Evolutionary conservation across 2,113 vertebrate genomes (phyloP).

Genomic region (Acrocephalus arundinaceus): DNA sequence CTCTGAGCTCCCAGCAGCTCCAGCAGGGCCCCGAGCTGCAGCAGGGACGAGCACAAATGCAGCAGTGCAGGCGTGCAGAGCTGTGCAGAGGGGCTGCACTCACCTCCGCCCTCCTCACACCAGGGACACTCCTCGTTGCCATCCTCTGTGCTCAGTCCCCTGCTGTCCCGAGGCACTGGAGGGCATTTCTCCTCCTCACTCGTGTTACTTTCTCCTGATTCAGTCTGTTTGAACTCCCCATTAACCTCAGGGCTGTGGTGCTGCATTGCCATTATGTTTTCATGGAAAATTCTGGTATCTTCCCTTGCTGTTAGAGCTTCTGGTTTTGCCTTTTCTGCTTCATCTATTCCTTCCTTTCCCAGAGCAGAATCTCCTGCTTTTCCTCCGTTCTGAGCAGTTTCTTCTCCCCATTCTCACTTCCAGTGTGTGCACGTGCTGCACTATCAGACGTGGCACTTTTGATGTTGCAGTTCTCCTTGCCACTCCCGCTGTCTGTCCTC

Average conservation of each 20-base stretch:
- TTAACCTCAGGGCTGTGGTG: not conserved
- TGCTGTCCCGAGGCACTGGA: not conserved
- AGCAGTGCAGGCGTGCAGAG: not conserved
- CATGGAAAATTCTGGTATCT: not conserved
- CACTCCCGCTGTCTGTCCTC: not conserved
- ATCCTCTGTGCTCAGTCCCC: not conserved
- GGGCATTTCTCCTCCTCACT: not conserved
- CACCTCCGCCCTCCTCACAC: slow-evolving; percentile 68
- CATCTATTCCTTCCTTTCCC: slow-evolving; percentile 2
- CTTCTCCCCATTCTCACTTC: not conserved
- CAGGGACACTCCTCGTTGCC: not conserved
- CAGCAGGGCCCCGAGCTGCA: not conserved
- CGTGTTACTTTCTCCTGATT: not conserved
- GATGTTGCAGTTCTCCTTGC: not conserved
- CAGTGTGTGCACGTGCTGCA: not conserved
- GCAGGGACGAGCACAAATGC: not conserved
- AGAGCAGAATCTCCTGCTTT: not conserved
- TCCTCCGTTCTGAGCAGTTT: not conserved
- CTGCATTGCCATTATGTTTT: not conserved
- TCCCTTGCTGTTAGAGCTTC: not conserved
- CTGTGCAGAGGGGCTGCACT: slow-evolving; percentile 61
- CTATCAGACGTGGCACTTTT: not conserved
- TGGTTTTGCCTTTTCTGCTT: not conserved
- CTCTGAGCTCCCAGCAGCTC: not conserved
- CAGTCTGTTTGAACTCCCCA: not conserved